phyloP scores from a whole-genome alignment of 2,888 invertebrate genomes.

The Homarus gammarus region DNA sequence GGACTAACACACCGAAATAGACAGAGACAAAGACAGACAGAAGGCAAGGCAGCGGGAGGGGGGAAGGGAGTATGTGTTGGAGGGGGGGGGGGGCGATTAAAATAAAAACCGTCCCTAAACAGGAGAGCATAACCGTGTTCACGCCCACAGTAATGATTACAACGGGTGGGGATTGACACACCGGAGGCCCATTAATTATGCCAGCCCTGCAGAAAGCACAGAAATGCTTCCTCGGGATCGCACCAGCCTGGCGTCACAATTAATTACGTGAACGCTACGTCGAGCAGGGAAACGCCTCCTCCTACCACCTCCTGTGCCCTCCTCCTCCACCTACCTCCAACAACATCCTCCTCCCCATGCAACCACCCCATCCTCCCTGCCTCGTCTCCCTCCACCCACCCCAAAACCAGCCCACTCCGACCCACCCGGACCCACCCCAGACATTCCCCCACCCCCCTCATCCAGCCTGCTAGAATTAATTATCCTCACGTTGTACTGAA shows the following conservation, averaged over 20 bases:
- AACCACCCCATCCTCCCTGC: too few species aligned
- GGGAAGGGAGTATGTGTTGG: neutral
- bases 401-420: too few species aligned
- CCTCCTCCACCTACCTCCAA: neutral
- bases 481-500: too few species aligned
- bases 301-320: neutral
- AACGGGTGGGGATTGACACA: neutral
- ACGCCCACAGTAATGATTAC: neutral
- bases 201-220: neutral
- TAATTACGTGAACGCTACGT: neutral
- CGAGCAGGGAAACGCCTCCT: neutral
- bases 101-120: neutral
- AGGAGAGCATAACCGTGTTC: neutral
- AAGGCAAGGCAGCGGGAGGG: too few species aligned
- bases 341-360: neutral
- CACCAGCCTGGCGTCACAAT: neutral
- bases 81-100: neutral
- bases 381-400: too few species aligned
- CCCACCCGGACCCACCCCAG: too few species aligned
- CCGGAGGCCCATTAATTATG: neutral
- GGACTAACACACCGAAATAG: neutral
- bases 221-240: neutral
- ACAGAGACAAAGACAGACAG: too few species aligned
- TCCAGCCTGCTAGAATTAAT: too few species aligned
- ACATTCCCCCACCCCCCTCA: too few species aligned